phyloP scores from a whole-genome alignment of 2,888 invertebrate genomes.

The Coleophora deauratella region DNA sequence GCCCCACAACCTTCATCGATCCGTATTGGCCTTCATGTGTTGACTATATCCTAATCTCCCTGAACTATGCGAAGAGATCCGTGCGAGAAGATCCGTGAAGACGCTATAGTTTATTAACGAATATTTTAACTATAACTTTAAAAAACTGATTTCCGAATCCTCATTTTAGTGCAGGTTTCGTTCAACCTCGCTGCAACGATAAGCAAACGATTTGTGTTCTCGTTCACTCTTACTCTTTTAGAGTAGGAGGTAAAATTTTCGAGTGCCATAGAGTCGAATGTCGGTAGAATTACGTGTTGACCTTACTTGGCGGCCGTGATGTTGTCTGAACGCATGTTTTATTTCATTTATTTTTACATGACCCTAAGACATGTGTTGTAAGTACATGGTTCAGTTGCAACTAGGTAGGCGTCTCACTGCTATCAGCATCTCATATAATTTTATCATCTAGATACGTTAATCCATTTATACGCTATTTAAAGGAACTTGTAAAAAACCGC shows the following conservation, averaged over 20 bases:
- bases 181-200: slow-evolving; percentile 8
- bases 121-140: no score
- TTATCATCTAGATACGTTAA: not conserved
- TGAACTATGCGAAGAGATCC: no score
- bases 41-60: no score
- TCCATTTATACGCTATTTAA: no score
- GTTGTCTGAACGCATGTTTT: slow-evolving; percentile 34
- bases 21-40: no score
- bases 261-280: slow-evolving; percentile 3
- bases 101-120: no score
- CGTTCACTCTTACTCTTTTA: not conserved
- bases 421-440: not conserved
- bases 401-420: not conserved
- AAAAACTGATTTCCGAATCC: no score
- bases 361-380: slow-evolving; percentile 15
- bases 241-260: slow-evolving; percentile 3
- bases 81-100: no score
- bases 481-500: no score
- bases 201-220: slow-evolving; percentile 3
- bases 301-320: slow-evolving; percentile 44
- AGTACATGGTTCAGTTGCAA: not conserved
- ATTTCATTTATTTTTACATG: slow-evolving; percentile 42
- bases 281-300: slow-evolving; percentile 30
- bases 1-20: no score
- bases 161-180: slow-evolving; percentile 9